phyloP scores from a whole-genome alignment of 2,797 vertebrate genomes.

The Tachyglossus aculeatus region DNA sequence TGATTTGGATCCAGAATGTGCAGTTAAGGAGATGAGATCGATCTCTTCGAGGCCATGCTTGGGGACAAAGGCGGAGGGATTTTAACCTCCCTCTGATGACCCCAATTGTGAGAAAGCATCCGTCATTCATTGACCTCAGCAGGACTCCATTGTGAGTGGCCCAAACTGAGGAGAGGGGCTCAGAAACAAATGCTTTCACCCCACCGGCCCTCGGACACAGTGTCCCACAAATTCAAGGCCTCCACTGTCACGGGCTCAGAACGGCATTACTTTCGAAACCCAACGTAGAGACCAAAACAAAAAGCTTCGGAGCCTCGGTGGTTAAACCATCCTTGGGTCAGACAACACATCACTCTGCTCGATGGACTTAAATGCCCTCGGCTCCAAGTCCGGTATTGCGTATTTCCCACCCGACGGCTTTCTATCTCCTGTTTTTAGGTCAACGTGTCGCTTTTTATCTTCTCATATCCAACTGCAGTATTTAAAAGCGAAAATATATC shows the following conservation, averaged over 20 bases:
- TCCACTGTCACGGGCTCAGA: slow-evolving; percentile 14
- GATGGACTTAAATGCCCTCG: not conserved
- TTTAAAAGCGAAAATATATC: not conserved
- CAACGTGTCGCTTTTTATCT: not conserved
- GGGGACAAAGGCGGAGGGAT: too few relatives aligned
- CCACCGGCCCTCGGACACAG: too few relatives aligned
- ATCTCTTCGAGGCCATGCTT: too few relatives aligned
- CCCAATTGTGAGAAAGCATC: too few relatives aligned
- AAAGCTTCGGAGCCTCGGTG: not conserved
- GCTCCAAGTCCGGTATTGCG: not conserved
- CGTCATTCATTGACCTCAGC: not conserved
- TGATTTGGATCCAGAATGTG: too few relatives aligned
- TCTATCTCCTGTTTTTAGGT: not conserved
- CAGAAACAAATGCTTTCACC: too few relatives aligned
- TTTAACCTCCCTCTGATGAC: too few relatives aligned
- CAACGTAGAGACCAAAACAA: slow-evolving; percentile 20
- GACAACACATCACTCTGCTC: not conserved
- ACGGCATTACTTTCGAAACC: not conserved
- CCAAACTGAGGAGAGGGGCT: too few relatives aligned
- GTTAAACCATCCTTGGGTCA: slow-evolving; percentile 2
- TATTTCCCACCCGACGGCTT: not conserved
- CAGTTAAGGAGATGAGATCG: too few relatives aligned
- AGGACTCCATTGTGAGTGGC: too few relatives aligned
- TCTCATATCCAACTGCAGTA: not conserved
- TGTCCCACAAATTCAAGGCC: not conserved